Evolutionary conservation across 30 jellyfish, hydroid and myxozoan genomes (phyloP), one percentile per base, ranked within the genome.

Genomic region (Nemopilema nomurai): DNA sequence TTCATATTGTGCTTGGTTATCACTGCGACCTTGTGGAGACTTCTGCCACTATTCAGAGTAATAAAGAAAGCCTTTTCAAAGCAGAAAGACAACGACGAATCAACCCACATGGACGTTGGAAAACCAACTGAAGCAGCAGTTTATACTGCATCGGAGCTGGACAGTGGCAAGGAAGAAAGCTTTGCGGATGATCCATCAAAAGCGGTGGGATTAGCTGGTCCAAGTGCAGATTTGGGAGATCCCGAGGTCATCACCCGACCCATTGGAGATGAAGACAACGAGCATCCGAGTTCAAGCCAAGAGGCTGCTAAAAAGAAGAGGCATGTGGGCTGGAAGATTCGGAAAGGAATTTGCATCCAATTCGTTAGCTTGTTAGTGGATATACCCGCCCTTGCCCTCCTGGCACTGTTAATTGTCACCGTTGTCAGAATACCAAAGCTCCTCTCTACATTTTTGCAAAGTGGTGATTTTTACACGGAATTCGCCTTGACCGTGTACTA

Each of bases 401-500:
- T 79, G 1, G 1, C 70, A 49, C 32, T 93, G 17, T 81, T 87
- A 69, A 8, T 93, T 26, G 86, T 83, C 3, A 93, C 98, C 1
- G 31, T 77, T 8, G 28, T 93, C 51, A 33, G 96, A 66, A 1
- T 92, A n/a, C 90, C 96, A 26, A 64, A 73, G 69, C 51, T 87
- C 29, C 28, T 93, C 51, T 88, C 98, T 6, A 29, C 93, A 9
- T 74, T 91, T 13, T 83, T 93, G 25, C 94, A 83, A 63, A 65
- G 90, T 28, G 95, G 98, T 18, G 92, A 87, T 64, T 63, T 93
- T 30, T 88, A 87, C 93, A n/a, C 85, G 85, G 92, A 88, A 28
- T 93, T 93, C 74, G 97, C 98, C 1, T 31, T 93, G 57, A 87
- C 97, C 17, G 71, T 89, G 3, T 93, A 93, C 68, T 83, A 64